Evolutionary conservation across 2,797 vertebrate species (phyloP).

Genomic region (Limnodromus scolopaceus): DNA sequence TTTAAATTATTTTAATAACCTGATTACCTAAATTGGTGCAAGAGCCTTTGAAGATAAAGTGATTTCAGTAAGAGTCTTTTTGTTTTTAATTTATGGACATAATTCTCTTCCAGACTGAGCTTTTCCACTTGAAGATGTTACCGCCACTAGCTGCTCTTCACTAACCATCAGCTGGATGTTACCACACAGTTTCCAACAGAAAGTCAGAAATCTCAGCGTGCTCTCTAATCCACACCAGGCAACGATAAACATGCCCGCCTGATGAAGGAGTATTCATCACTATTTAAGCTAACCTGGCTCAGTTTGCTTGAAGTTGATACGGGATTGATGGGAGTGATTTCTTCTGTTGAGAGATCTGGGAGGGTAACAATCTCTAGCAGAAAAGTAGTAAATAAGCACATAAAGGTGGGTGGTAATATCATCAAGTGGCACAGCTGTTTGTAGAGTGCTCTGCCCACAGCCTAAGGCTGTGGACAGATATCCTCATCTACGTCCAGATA

Average conservation of each 20-base stretch:
- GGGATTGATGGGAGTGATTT: neutral
- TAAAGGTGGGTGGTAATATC: neutral
- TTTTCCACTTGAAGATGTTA: neutral
- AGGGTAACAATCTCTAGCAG: neutral
- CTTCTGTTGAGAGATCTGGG: neutral
- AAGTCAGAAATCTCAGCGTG: neutral
- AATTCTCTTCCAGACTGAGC: neutral
- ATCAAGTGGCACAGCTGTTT: neutral
- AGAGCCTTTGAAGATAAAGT: neutral
- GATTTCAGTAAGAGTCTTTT: neutral
- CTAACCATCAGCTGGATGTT: neutral
- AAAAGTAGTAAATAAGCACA: neutral
- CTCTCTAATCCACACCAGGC: neutral
- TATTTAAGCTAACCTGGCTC: neutral
- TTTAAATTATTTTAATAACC: constrained; percentile 39
- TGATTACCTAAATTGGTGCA: neutral
- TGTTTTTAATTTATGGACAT: neutral
- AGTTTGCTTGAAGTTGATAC: neutral
- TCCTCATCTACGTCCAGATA: neutral
- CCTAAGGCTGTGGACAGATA: neutral
- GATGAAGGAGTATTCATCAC: neutral
- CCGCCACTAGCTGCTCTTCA: neutral
- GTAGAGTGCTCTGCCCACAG: neutral
- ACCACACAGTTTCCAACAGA: neutral
- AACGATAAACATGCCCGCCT: neutral